Percentiles rank a stretch among this genome's conserved stretches.
phyloP scores from a whole-genome alignment of 2,113 vertebrate genomes.

The Orthonyx spaldingii region DNA sequence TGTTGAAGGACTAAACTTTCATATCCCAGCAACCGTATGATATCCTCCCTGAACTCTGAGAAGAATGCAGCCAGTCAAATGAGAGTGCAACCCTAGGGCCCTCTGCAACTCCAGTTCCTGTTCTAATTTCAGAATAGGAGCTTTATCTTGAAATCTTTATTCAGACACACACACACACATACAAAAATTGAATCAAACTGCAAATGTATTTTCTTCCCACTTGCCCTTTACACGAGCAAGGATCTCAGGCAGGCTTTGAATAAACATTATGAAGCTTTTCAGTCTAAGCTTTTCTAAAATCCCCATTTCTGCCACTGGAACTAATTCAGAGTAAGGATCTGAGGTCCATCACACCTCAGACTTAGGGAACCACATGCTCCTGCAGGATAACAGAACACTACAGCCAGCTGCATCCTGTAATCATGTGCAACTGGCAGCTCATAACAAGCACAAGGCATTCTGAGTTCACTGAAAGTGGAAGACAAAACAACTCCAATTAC shows the following conservation, averaged over 20 bases:
- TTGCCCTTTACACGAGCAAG: neutral
- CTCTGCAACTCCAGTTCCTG: neutral
- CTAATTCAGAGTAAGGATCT: neutral
- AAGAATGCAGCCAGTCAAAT: neutral
- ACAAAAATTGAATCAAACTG: neutral
- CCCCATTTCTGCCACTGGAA: neutral
- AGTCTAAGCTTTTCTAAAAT: neutral
- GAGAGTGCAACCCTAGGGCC: neutral
- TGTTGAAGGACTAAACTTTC: neutral
- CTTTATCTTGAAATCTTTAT: neutral
- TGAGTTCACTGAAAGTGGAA: neutral
- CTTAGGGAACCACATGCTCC: neutral
- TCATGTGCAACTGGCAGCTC: neutral
- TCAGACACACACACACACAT: neutral
- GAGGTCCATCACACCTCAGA: neutral
- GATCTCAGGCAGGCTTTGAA: neutral
- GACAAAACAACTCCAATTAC: neutral
- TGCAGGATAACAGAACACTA: neutral
- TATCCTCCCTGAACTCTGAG: neutral
- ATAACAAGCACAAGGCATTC: neutral
- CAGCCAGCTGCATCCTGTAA: neutral
- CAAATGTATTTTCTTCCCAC: neutral
- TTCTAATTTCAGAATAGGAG: constrained; percentile 21
- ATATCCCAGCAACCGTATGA: neutral
- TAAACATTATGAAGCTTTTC: neutral